Conservation (phyloP, 2,797 vertebrate species). For the Protosalanx chinensis region DNA sequence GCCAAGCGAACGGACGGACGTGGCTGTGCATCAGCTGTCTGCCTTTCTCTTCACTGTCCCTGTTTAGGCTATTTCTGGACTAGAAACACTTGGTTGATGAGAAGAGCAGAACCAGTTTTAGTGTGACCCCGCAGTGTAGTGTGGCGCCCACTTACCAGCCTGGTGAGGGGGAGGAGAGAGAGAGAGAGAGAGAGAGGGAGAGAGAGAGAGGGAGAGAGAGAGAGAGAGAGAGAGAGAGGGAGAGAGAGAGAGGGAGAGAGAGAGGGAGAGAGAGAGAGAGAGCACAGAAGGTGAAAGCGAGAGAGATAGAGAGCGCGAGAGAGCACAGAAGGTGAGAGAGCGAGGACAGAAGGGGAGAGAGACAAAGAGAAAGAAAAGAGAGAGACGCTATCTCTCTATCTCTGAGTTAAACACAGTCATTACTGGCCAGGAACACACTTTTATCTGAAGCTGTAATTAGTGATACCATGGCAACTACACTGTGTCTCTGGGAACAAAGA, state of each 20-base stretch:
- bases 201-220: background rate
- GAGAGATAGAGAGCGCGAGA: too few relatives aligned
- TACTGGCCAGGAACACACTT: conserved; percentile 18
- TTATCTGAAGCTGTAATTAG: conserved; percentile 19
- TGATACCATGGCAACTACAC: conserved; percentile 31
- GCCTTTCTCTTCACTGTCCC: background rate
- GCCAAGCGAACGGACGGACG: too few relatives aligned
- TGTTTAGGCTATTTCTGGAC: background rate
- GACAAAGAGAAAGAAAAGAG: background rate
- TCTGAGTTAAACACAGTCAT: conserved; percentile 11
- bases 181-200: background rate
- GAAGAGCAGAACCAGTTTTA: background rate
- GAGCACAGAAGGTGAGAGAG: too few relatives aligned
- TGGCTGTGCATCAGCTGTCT: background rate
- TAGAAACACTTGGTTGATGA: background rate
- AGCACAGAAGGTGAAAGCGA: background rate
- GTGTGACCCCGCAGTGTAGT: conserved; percentile 16
- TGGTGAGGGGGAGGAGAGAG: background rate
- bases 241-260: background rate
- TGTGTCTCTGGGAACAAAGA: conserved; percentile 4
- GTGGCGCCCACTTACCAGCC: too few relatives aligned
- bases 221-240: background rate
- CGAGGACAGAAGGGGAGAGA: background rate
- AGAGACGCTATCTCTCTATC: background rate
- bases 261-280: background rate